phyloP scores from a whole-genome alignment of 2,113 vertebrate genomes.

The Leptodactylus fuscus region DNA sequence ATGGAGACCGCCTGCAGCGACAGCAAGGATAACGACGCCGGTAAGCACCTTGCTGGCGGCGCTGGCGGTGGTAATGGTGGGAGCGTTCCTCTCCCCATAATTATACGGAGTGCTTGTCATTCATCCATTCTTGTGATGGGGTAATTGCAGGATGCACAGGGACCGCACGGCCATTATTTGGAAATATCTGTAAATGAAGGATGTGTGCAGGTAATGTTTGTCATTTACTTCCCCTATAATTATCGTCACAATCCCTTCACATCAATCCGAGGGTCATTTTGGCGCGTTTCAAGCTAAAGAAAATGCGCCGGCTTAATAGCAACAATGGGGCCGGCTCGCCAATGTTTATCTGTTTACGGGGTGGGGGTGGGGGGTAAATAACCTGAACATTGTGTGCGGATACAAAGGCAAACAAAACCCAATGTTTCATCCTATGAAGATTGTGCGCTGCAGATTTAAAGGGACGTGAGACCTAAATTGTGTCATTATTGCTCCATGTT shows the following conservation, averaged over 20 bases:
- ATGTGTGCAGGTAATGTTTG: slow-evolving; percentile 51
- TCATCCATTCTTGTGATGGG: slow-evolving; percentile 15
- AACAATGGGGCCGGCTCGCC: neutral
- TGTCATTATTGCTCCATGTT: no score
- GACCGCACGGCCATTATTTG: slow-evolving; percentile 15
- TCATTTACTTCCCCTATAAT: slow-evolving; percentile 44
- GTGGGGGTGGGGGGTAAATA: neutral
- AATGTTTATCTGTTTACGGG: slow-evolving; percentile 23
- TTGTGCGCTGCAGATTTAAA: neutral
- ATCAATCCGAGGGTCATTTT: slow-evolving; percentile 18
- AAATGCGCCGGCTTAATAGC: neutral
- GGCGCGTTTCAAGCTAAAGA: neutral
- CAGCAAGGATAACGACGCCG: slow-evolving; percentile 96
- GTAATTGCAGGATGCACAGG: slow-evolving; percentile 30
- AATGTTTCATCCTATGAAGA: no score
- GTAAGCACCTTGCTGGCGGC: slow-evolving; percentile 72
- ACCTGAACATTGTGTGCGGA: neutral
- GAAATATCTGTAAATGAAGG: slow-evolving; percentile 28
- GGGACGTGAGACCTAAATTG: neutral
- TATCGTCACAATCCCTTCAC: slow-evolving; percentile 31
- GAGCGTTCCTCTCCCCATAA: neutral
- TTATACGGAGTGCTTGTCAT: slow-evolving; percentile 46
- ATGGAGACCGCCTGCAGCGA: slow-evolving; percentile 97
- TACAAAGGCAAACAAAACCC: neutral
- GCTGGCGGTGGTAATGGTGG: neutral